Percentiles rank a stretch among this genome's conserved stretches.
These are phyloP conservation scores for Papilio demoleus DNA, from an alignment of 2,888 invertebrate genomes.

Conservation along the genomic window DNA sequence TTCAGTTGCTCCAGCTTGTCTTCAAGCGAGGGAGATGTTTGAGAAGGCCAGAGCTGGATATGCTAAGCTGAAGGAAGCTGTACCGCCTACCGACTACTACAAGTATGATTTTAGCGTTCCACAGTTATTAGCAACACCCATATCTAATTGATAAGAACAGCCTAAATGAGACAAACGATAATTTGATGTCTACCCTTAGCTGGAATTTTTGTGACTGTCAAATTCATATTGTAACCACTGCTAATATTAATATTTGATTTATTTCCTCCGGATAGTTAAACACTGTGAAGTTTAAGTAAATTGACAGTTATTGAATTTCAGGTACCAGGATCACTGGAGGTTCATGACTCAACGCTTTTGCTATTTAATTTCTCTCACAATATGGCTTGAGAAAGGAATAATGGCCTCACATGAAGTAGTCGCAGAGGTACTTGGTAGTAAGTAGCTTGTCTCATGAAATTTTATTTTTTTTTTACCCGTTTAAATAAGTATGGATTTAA, in stretches of 20 bases:
- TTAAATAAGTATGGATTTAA: background rate
- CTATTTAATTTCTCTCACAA: conserved; percentile 89
- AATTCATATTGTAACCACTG: too few relatives aligned
- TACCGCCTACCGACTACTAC: conserved; percentile 92
- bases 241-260: too few relatives aligned
- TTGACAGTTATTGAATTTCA: too few relatives aligned
- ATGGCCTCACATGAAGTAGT: conserved; percentile 89
- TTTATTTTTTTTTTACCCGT: too few relatives aligned
- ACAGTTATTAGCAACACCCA: too few relatives aligned
- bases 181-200: too few relatives aligned
- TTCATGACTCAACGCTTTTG: conserved; percentile 91
- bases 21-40: conserved; percentile 86
- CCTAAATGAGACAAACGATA: too few relatives aligned
- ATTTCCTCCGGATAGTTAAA: too few relatives aligned
- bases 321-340: conserved; percentile 95
- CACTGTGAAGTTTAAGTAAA: too few relatives aligned
- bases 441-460: too few relatives aligned
- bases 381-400: conserved; percentile 91
- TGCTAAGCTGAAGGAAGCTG: conserved; percentile 83
- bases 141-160: too few relatives aligned
- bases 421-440: conserved; percentile 91
- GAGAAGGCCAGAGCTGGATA: conserved; percentile 86
- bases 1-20: conserved; percentile 86
- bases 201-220: too few relatives aligned
- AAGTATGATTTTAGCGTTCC: conserved; percentile 75